Conservation (phyloP, 2,113 vertebrate species). For the Empidonax traillii region DNA sequence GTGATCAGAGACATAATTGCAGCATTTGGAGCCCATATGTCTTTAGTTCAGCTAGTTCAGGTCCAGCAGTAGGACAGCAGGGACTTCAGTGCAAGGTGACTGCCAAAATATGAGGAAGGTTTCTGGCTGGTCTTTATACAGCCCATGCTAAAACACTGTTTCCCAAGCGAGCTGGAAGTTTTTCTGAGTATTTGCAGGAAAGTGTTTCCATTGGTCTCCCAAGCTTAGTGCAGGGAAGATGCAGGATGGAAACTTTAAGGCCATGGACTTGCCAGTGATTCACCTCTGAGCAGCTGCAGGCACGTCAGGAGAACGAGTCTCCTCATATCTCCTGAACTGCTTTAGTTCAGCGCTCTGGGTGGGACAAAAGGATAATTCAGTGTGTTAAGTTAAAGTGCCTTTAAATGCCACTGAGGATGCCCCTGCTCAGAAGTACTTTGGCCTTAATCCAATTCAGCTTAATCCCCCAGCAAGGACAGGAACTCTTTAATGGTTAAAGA, state of each 20-base stretch:
- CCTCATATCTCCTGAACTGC: neutral
- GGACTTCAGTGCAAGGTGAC: neutral
- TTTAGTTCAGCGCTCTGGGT: neutral
- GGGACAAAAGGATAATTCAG: neutral
- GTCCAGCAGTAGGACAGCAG: neutral
- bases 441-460: slow-evolving; percentile 15
- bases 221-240: neutral
- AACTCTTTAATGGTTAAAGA: slow-evolving; percentile 42
- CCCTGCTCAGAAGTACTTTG: neutral
- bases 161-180: neutral
- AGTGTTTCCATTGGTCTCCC: neutral
- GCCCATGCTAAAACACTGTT: neutral
- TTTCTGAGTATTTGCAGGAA: neutral
- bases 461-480: slow-evolving; percentile 11
- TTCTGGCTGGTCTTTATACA: neutral
- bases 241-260: neutral
- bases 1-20: neutral
- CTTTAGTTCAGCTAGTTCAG: neutral
- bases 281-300: neutral
- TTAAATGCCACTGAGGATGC: slow-evolving; percentile 29
- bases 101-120: neutral
- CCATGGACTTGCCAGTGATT: neutral
- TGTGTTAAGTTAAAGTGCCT: slow-evolving; percentile 1
- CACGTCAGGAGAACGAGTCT: neutral
- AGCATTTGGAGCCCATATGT: neutral